These are phyloP conservation scores for Montipora capricornis DNA, from an alignment of 64 coral and sea anemone genomes.

Conservation along the genomic window DNA sequence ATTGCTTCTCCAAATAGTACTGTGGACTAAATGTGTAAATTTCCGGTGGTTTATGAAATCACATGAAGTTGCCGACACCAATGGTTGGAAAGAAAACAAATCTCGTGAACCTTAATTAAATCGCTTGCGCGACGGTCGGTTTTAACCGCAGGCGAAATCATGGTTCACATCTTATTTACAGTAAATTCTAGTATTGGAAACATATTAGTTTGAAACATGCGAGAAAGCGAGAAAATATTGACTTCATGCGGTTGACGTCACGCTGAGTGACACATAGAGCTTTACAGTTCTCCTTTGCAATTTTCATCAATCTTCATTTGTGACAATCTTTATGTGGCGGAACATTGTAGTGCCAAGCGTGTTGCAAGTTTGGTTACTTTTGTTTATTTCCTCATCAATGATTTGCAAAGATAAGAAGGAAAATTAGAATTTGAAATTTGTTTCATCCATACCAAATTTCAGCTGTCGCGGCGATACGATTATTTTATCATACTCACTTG, in stretches of 20 bases:
- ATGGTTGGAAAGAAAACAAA: constrained; percentile 2
- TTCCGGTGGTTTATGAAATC: not conserved
- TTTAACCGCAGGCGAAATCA: not conserved
- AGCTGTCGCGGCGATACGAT: not conserved
- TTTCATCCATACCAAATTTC: not conserved
- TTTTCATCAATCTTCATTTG: not conserved
- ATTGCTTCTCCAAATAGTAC: not conserved
- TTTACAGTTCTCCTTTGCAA: not conserved
- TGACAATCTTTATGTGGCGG: not conserved
- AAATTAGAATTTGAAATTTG: not conserved
- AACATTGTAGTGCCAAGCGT: not conserved
- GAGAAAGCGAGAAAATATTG: not conserved
- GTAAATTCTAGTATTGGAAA: not conserved
- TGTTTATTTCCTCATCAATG: not conserved
- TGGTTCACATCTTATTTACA: not conserved
- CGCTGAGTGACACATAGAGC: not conserved
- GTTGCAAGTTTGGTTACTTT: not conserved
- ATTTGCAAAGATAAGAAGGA: not conserved
- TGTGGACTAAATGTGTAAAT: not conserved
- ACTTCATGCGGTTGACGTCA: not conserved
- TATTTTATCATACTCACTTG: not conserved
- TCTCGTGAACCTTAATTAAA: constrained; percentile 9
- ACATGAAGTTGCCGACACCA: not conserved
- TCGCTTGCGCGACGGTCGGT: not conserved
- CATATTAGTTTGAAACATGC: not conserved